Evolutionary conservation across 2,113 vertebrate genomes (phyloP).

Genomic region (Tympanuchus pallidicinctus): DNA sequence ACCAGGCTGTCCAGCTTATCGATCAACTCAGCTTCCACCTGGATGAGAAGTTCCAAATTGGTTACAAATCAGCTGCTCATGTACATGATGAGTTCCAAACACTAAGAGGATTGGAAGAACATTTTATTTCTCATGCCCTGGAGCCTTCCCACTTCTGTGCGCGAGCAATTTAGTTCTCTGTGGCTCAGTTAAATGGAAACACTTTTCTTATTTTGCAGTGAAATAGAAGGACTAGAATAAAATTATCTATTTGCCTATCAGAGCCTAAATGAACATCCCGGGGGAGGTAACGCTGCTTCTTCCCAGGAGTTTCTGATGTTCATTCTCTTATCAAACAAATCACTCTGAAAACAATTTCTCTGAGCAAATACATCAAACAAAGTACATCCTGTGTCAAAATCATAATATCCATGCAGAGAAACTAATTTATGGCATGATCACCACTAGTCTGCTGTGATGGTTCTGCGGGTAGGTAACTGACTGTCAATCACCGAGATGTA

Average conservation of each 20-base stretch:
- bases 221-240: not conserved
- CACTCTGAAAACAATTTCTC: not conserved
- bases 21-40: slow-evolving; percentile 96
- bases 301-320: not conserved
- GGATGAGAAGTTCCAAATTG: slow-evolving; percentile 15
- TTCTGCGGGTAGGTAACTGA: not conserved
- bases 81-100: not conserved
- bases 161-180: not conserved
- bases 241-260: not conserved
- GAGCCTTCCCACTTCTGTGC: not conserved
- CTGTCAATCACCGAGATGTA: not conserved
- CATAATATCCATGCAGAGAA: not conserved
- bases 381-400: not conserved
- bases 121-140: not conserved
- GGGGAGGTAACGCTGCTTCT: not conserved
- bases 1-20: slow-evolving; percentile 98
- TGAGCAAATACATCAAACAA: not conserved
- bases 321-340: not conserved
- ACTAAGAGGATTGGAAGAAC: not conserved
- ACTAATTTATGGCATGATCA: not conserved
- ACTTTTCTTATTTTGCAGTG: not conserved
- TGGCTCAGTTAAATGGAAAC: not conserved
- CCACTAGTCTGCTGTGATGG: not conserved
- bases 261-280: slow-evolving; percentile 19
- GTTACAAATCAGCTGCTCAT: not conserved